Conservation (phyloP, 2,888 invertebrate species). For the Polietes domitor region DNA sequence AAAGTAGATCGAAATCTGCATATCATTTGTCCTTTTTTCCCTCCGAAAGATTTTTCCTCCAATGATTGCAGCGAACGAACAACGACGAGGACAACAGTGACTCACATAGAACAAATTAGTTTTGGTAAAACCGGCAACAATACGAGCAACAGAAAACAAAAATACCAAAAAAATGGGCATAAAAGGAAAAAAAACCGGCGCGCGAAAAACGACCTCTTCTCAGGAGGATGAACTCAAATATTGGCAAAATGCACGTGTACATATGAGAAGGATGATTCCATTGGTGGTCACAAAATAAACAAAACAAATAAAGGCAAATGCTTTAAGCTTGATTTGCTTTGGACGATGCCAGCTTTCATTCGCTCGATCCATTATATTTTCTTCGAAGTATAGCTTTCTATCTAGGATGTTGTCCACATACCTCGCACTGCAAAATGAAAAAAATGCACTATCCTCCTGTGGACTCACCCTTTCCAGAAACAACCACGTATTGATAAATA, state of each 20-base stretch:
- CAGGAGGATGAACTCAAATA: neutral
- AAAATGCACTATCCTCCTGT: too few relatives aligned
- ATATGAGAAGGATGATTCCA: neutral
- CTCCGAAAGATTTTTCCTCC: neutral
- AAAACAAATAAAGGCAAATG: too few relatives aligned
- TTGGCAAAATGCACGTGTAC: slow-evolving; percentile 2
- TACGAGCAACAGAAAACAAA: neutral
- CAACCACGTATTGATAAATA: neutral
- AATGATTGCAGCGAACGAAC: neutral
- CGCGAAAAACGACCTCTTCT: neutral
- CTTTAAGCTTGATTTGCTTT: too few relatives aligned
- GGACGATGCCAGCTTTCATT: too few relatives aligned
- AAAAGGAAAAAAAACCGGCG: neutral
- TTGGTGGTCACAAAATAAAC: neutral
- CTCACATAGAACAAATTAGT: slow-evolving; percentile 12
- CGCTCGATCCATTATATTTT: too few relatives aligned
- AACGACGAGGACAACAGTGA: neutral
- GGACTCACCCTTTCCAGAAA: neutral
- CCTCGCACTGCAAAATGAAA: too few relatives aligned
- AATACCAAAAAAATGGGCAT: neutral
- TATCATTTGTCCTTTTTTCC: neutral
- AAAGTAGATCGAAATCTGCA: too few relatives aligned
- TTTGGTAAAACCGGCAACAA: neutral
- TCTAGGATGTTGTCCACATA: too few relatives aligned
- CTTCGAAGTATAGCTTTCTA: too few relatives aligned